These are phyloP conservation scores for Alouatta palliata DNA, from an alignment of 2,113 vertebrate species.

Conservation along the genomic window DNA sequence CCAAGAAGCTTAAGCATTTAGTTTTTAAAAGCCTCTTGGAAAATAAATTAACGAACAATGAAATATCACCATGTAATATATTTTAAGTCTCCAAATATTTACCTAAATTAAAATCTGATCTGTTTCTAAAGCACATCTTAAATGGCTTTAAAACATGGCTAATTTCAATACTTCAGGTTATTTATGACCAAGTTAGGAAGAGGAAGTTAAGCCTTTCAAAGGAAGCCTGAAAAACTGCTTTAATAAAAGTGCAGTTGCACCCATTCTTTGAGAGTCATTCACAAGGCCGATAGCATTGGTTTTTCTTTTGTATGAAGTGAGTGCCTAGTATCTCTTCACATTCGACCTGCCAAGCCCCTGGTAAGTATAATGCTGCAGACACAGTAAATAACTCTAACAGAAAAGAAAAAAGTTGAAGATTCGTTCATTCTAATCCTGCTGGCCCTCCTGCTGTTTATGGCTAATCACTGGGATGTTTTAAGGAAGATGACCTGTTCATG, in stretches of 20 bases:
- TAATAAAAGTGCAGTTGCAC: constrained; percentile 33
- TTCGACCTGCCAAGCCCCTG: neutral
- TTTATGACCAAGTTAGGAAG: constrained; percentile 66
- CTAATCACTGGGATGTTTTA: neutral
- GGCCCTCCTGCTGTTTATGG: neutral
- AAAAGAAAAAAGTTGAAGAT: neutral
- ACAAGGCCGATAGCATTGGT: neutral
- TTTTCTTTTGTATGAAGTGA: neutral
- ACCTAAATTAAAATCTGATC: constrained; percentile 57
- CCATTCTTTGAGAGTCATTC: constrained; percentile 23
- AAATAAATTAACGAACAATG: neutral
- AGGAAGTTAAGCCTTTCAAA: constrained; percentile 65
- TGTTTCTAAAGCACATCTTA: constrained; percentile 59
- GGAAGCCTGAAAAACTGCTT: constrained; percentile 63
- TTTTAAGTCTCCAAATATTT: constrained; percentile 73
- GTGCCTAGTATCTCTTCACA: neutral
- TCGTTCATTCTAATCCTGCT: neutral
- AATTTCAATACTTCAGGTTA: constrained; percentile 44
- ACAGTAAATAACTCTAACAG: neutral
- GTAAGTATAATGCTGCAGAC: neutral
- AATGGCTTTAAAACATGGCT: constrained; percentile 32
- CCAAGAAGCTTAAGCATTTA: neutral
- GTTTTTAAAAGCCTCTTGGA: constrained; percentile 42
- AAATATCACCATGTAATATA: neutral
- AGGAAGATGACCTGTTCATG: neutral